Percentiles rank a stretch among this genome's conserved stretches.
Conservation (phyloP, 2,888 invertebrate species). For the Notodonta ziczac region DNA sequence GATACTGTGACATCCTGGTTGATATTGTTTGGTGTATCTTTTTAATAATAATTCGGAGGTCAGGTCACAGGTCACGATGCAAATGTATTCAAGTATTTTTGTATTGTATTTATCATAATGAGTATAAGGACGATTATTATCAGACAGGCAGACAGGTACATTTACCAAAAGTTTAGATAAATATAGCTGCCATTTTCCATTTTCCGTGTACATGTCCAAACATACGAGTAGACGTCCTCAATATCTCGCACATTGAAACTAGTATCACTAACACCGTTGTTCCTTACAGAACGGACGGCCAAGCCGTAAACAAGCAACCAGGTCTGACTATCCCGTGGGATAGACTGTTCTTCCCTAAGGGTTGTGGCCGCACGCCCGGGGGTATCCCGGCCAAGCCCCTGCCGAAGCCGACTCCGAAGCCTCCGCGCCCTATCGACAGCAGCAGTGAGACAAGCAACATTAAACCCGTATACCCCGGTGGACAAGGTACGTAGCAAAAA, state of each 20-base stretch:
- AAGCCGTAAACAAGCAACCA: conserved; percentile 51
- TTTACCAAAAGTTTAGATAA: too few relatives aligned
- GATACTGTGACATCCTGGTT: not conserved
- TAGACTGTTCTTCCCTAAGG: conserved; percentile 89
- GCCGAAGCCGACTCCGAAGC: conserved; percentile 54
- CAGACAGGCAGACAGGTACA: too few relatives aligned
- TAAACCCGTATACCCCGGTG: conserved; percentile 64
- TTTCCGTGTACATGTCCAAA: too few relatives aligned
- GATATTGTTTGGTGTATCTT: not conserved
- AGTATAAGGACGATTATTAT: not conserved
- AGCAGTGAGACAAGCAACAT: conserved; percentile 69
- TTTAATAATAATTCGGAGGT: too few relatives aligned
- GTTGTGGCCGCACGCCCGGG: conserved; percentile 86
- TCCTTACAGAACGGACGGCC: conserved; percentile 46
- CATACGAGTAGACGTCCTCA: too few relatives aligned
- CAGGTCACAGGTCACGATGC: too few relatives aligned
- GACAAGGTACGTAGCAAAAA: conserved; percentile 42
- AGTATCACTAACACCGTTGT: not conserved
- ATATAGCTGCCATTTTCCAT: too few relatives aligned
- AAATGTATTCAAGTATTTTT: too few relatives aligned
- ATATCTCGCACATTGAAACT: too few relatives aligned
- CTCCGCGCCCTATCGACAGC: conserved; percentile 64
- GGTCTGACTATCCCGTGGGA: conserved; percentile 87
- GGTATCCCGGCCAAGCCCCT: conserved; percentile 70
- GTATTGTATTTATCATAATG: too few relatives aligned